A percentile compares a stretch with the other conserved stretches of the same genome.
phyloP scores from a whole-genome alignment of 2,113 vertebrate species.

The Seriola rivoliana region DNA sequence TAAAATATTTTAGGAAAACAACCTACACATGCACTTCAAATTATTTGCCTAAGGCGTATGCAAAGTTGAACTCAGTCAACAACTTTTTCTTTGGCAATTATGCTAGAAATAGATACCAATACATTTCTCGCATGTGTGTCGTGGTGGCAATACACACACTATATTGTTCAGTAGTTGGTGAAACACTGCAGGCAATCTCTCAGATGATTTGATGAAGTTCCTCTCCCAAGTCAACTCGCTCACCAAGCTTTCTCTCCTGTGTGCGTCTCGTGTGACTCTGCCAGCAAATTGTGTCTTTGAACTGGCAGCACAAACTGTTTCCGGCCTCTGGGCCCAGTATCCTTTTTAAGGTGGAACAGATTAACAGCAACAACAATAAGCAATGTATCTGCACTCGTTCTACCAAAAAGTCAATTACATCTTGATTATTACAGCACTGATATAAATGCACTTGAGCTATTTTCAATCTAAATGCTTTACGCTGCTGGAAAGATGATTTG shows the following conservation, averaged over 20 bases:
- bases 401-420: slow-evolving; percentile 42
- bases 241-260: slow-evolving; percentile 22
- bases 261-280: neutral
- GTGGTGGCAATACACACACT: neutral
- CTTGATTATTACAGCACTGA: slow-evolving; percentile 26
- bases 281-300: slow-evolving; percentile 15
- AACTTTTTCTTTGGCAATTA: slow-evolving; percentile 27
- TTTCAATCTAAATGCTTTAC: slow-evolving; percentile 8
- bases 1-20: slow-evolving; percentile 31
- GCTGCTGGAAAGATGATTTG: slow-evolving; percentile 28
- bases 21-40: slow-evolving; percentile 3
- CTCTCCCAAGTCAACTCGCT: slow-evolving; percentile 21
- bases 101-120: slow-evolving; percentile 25
- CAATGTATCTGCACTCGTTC: slow-evolving; percentile 16
- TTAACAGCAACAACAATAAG: slow-evolving; percentile 33
- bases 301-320: slow-evolving; percentile 22
- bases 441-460: slow-evolving; percentile 26
- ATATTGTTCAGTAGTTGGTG: slow-evolving; percentile 25
- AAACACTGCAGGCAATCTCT: slow-evolving; percentile 37
- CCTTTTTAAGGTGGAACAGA: slow-evolving; percentile 20
- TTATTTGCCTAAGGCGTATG: slow-evolving; percentile 2
- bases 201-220: slow-evolving; percentile 44
- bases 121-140: neutral
- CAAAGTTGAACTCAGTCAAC: slow-evolving; percentile 37
- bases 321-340: slow-evolving; percentile 12